These are phyloP conservation scores for Ophioninae sp. DNA, from an alignment of 2,888 invertebrate genomes.

Conservation along the genomic window DNA sequence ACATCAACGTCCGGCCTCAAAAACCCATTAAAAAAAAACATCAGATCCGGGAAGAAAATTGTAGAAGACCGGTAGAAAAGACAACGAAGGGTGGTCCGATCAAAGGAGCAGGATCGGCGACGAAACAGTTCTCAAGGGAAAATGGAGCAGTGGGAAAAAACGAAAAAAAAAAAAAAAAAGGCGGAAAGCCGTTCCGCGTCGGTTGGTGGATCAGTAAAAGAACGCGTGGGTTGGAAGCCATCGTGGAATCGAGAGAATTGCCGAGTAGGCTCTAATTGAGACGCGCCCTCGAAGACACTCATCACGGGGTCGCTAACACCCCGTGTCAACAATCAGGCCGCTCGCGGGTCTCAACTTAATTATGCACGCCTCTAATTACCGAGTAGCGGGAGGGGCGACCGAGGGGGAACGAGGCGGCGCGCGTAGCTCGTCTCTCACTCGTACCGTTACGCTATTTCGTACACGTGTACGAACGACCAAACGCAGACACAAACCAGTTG, in stretches of 20 bases:
- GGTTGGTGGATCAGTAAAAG: no score
- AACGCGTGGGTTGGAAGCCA: slow-evolving; percentile 5
- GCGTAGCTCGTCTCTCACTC: slow-evolving; percentile 45
- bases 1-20: no score
- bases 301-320: slow-evolving; percentile 76
- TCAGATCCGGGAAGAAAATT: no score
- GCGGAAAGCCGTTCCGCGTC: no score
- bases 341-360: slow-evolving; percentile 70
- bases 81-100: no score
- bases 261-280: slow-evolving; percentile 76
- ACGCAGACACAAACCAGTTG: slow-evolving; percentile 19
- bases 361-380: slow-evolving; percentile 80
- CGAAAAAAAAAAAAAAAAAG: no score
- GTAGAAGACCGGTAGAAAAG: no score
- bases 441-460: slow-evolving; percentile 24
- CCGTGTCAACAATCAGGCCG: slow-evolving; percentile 77
- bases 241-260: slow-evolving; percentile 41
- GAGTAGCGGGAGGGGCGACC: slow-evolving; percentile 52
- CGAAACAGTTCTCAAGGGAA: no score
- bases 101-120: no score
- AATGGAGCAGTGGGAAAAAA: no score
- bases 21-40: no score
- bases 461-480: slow-evolving; percentile 21
- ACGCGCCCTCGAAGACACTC: slow-evolving; percentile 79
- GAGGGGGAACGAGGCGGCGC: slow-evolving; percentile 60